Evolutionary conservation across 2,113 vertebrate species (phyloP), one percentile per base, ranked within the genome.

Genomic region (Symphodus melops): DNA sequence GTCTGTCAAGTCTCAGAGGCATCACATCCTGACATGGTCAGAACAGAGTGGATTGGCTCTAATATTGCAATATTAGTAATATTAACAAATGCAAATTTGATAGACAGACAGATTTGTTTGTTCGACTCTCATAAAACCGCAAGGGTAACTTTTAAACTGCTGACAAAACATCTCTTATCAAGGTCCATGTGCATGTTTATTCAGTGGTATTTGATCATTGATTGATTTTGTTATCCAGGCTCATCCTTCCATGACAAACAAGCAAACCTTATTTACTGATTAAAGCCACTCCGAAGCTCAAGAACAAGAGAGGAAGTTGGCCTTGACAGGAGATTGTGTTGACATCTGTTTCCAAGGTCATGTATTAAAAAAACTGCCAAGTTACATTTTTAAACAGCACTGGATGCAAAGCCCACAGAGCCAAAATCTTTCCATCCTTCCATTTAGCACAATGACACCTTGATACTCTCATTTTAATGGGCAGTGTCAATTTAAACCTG

Each of bases 401-500:
- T 69, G 1, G 16, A n/a, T 44, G 11, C 8, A 4, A 8, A 59
- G 23, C 13, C 7, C 46, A 54, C n/a, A 68, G 20, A 68, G 14
- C 36, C 41, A 39, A 13, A 68, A 46, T 53, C 53, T 28, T 8
- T 8, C 37, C 13, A 68, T 61, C 53, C 36, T 8, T 8, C 37
- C 13, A 68, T 61, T 76, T 59, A 25, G 13, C 48, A 69, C 42
- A 60, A 57, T 52, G 39, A 23, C 48, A 58, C 33, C 3, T 65
- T 52, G 4, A 59, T 28, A 23, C 41, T 44, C 19, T 48, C 42
- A 56, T 71, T 68, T 77, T 62, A 53, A 72, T 66, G 41, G 56
- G 19, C 20, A 67, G 74, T 73, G 73, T 65, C 53, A 71, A 68
- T 69, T 81, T 66, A 49, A 33, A 65, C 10, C 69, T 64, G 41